Evolutionary conservation across 1,140 invertebrate species (phyloP).

Genomic region (Caligus rogercresseyi): DNA sequence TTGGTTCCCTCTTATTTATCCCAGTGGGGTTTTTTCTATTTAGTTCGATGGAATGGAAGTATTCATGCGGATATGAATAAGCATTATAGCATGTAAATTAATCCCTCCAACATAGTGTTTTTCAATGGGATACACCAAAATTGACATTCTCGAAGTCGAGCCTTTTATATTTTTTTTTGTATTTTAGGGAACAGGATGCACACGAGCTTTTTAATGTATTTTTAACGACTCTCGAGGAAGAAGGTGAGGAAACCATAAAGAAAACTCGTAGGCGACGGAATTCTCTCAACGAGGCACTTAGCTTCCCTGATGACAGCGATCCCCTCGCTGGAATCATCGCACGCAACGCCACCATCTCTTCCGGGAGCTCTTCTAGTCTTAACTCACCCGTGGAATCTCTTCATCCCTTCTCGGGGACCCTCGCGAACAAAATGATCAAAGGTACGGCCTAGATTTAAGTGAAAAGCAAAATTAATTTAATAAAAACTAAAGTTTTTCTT

Average conservation of each 20-base stretch:
- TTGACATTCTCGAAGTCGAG: too few species aligned
- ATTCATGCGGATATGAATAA: too few species aligned
- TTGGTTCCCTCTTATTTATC: too few species aligned
- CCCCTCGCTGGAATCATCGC: background rate
- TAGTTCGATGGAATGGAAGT: too few species aligned
- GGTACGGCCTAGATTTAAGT: too few species aligned
- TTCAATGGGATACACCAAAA: too few species aligned
- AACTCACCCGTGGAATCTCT: background rate
- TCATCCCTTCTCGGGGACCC: background rate
- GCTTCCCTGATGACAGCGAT: background rate
- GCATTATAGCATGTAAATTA: too few species aligned
- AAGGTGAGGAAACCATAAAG: background rate
- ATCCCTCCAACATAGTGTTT: too few species aligned
- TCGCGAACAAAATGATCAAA: background rate
- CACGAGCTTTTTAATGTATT: background rate
- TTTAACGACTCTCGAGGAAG: background rate
- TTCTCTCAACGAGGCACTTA: background rate
- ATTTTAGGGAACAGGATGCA: background rate
- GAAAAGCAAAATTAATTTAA: too few species aligned
- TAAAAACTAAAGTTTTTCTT: too few species aligned
- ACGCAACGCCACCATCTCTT: background rate
- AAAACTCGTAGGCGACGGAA: background rate
- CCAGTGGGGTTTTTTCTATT: too few species aligned
- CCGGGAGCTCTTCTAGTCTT: background rate
- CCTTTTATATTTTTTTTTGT: too few species aligned